These are phyloP conservation scores for Dorcus parallelipipedus DNA, from an alignment of 2,888 invertebrate genomes.

Conservation along the genomic window DNA sequence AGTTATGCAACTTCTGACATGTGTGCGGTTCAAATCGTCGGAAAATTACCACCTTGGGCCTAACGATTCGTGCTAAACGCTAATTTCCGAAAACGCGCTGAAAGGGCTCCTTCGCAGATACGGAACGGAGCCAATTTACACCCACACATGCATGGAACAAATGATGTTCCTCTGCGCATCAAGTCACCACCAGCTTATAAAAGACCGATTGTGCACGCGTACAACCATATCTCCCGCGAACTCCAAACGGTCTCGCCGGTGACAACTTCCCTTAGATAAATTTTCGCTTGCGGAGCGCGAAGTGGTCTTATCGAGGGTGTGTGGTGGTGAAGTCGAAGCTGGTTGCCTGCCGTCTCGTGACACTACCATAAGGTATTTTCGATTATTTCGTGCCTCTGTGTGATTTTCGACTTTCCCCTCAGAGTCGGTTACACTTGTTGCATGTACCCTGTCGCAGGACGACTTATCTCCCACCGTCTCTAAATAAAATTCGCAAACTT, in stretches of 20 bases:
- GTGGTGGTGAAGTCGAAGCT: not conserved
- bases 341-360: not conserved
- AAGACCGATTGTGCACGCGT: conserved; percentile 10
- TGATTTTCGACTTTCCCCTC: not conserved
- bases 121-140: not conserved
- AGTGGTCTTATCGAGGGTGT: not conserved
- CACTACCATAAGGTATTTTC: not conserved
- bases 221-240: conserved; percentile 14
- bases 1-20: not conserved
- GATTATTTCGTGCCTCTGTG: not conserved
- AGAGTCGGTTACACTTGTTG: not conserved
- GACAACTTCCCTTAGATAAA: not conserved
- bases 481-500: no score
- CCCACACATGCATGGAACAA: conserved; percentile 8
- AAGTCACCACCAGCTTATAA: conserved; percentile 18
- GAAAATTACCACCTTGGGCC: no score
- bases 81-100: not conserved
- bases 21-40: no score
- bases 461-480: no score
- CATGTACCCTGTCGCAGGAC: not conserved
- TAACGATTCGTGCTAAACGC: not conserved
- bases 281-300: conserved; percentile 5
- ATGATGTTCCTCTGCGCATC: conserved; percentile 18
- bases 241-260: conserved; percentile 5
- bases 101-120: not conserved